Conservation (phyloP, 1,140 invertebrate species). For the Bombus waltoni region DNA sequence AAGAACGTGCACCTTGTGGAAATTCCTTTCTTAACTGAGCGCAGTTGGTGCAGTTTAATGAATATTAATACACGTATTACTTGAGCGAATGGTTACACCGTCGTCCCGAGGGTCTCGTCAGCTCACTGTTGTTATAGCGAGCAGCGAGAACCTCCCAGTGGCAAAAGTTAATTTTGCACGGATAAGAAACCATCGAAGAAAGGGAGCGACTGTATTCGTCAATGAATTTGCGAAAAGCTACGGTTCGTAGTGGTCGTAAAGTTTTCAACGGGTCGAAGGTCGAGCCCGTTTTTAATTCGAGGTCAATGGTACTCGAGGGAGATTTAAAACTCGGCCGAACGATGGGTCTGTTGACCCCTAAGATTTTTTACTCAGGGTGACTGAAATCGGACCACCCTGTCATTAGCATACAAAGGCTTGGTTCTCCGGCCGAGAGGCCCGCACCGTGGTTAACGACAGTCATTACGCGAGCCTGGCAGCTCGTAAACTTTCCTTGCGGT, state of each 20-base stretch:
- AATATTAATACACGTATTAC: constrained; percentile 49
- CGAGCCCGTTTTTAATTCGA: constrained; percentile 64
- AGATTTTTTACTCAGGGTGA: constrained; percentile 65
- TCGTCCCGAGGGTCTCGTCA: constrained; percentile 35
- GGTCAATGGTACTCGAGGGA: constrained; percentile 69
- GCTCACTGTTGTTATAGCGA: neutral
- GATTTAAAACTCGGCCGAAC: constrained; percentile 66
- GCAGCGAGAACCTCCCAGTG: neutral
- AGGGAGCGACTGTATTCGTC: neutral
- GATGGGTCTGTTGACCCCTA: constrained; percentile 67
- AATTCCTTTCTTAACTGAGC: constrained; percentile 13
- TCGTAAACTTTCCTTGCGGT: constrained; percentile 63
- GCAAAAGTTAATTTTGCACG: constrained; percentile 34
- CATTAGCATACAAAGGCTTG: constrained; percentile 74
- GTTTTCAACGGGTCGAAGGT: constrained; percentile 55
- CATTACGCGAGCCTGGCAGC: constrained; percentile 67
- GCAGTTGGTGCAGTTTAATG: constrained; percentile 30
- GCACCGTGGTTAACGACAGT: constrained; percentile 73
- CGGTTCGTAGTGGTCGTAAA: constrained; percentile 42
- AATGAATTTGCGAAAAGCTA: constrained; percentile 37
- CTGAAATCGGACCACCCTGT: constrained; percentile 74
- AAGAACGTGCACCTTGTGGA: neutral
- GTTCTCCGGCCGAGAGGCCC: constrained; percentile 51
- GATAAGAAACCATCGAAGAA: neutral
- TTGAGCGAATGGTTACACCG: constrained; percentile 13